Base-by-base conservation (phyloP, 2,113 vertebrate species). In the Elephas maximus region DNA sequence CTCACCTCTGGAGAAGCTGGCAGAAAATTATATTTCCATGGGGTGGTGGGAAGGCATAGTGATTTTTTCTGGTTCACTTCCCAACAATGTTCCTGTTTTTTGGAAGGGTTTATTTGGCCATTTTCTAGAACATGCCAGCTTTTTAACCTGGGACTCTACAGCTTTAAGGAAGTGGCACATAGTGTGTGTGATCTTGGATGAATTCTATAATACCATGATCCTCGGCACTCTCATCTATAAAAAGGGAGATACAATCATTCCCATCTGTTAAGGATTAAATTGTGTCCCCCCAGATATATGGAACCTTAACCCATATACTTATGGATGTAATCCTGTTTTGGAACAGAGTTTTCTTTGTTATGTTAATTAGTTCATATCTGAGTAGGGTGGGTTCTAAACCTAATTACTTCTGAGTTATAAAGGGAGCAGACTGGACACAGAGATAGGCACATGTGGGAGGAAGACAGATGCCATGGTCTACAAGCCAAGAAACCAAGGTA, bases 21-120 rank as follows among this genome's bases (percentile, higher is more conserved):
- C 73, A 78, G 85, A 94, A 90, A 89, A 88, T 74, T 44, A 48
- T 88, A 85, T 67, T 92, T 96, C 80, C 8, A 37, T 0, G 6
- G 87, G 84, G 57, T 94, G 0, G 8, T 6, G 0, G 65, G 51
- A 48, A 69, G 93, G 73, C 44, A 20, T 5, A 23, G 15, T 0
- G 9, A 57, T 84, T 2, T 53, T 24, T 45, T 28, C 37, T 30
- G 8, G 30, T 79, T 6, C 17, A 90, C 87, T 88, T 51, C n/a
- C 7, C 53, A 30, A n/a, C 0, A 76, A 88, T 69, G 94, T 44
- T 78, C 51, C 82, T 94, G 67, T 69, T 67, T 90, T 91, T 77
- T 0, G 71, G 45, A 92, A 93, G 93, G 21, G 45, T 41, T 93
- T 84, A 94, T 23, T 41, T 85, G 53, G 24, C 26, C 45, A 26